phyloP scores from a whole-genome alignment of 2,113 vertebrate genomes.

The Prionailurus bengalensis region DNA sequence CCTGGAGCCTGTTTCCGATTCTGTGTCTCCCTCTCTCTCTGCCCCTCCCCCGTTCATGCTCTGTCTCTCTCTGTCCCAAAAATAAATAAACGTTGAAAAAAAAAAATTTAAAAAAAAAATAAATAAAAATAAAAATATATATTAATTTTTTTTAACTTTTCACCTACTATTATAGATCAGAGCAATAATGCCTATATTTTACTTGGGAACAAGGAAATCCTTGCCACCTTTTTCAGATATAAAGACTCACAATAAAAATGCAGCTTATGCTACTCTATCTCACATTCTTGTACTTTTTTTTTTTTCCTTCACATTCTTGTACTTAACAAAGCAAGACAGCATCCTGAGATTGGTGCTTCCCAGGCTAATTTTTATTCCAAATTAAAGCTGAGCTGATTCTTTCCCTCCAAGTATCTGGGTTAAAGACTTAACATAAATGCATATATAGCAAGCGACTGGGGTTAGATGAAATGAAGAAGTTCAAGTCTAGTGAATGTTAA shows the following conservation, averaged over 20 bases:
- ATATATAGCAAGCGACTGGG: neutral
- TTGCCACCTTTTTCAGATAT: neutral
- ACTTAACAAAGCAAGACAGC: neutral
- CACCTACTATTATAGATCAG: neutral
- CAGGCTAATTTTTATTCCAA: neutral
- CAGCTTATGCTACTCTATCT: neutral
- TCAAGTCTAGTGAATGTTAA: neutral
- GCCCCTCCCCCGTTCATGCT: no score
- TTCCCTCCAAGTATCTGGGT: neutral
- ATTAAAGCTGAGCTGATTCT: neutral
- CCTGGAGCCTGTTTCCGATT: no score
- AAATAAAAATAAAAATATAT: no score
- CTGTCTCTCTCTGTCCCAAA: no score
- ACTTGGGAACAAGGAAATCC: neutral
- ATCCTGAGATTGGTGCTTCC: neutral
- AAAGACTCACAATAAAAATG: neutral
- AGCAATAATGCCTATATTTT: conserved; percentile 1
- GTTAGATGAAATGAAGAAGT: neutral
- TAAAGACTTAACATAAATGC: neutral
- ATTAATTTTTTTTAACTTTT: neutral
- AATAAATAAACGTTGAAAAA: no score
- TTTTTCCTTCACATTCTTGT: neutral
- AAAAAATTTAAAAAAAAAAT: no score
- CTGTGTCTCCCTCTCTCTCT: no score
- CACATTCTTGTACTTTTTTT: neutral